Conservation (phyloP, 2,113 vertebrate genomes). For the Reinhardtius hippoglossoides region DNA sequence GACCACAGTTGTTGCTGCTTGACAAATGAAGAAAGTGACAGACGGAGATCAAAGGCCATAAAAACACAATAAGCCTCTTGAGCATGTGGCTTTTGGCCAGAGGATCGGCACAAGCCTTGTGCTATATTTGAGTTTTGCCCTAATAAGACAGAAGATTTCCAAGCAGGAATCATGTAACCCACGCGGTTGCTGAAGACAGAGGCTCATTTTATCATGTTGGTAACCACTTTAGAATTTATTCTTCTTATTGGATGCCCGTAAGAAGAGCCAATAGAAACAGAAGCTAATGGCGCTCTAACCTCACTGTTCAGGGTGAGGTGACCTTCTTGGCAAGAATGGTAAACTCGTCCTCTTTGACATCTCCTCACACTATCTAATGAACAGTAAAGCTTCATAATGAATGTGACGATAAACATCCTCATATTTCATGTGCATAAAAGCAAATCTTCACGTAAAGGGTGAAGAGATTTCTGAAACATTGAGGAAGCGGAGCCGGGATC, state of each 20-base stretch:
- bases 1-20: slow-evolving; percentile 64
- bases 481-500: slow-evolving; percentile 37
- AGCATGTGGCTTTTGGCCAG: slow-evolving; percentile 67
- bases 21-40: slow-evolving; percentile 67
- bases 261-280: slow-evolving; percentile 46
- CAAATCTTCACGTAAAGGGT: not conserved
- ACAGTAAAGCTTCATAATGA: not conserved
- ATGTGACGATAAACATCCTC: not conserved
- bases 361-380: not conserved
- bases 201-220: slow-evolving; percentile 70
- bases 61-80: slow-evolving; percentile 77
- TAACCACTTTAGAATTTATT: slow-evolving; percentile 75
- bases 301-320: not conserved
- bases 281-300: slow-evolving; percentile 9
- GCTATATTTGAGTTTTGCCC: slow-evolving; percentile 84
- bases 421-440: not conserved
- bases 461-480: not conserved
- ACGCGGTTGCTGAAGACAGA: slow-evolving; percentile 67
- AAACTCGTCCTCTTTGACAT: not conserved
- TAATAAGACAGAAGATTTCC: slow-evolving; percentile 79
- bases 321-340: slow-evolving; percentile 10
- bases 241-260: slow-evolving; percentile 55
- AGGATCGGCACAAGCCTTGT: slow-evolving; percentile 53
- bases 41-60: slow-evolving; percentile 64
- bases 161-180: slow-evolving; percentile 75